A percentile compares a stretch with the other conserved stretches of the same genome.
Evolutionary conservation across 2,888 invertebrate species (phyloP).

Genomic region (Notocelia uddmanniana): DNA sequence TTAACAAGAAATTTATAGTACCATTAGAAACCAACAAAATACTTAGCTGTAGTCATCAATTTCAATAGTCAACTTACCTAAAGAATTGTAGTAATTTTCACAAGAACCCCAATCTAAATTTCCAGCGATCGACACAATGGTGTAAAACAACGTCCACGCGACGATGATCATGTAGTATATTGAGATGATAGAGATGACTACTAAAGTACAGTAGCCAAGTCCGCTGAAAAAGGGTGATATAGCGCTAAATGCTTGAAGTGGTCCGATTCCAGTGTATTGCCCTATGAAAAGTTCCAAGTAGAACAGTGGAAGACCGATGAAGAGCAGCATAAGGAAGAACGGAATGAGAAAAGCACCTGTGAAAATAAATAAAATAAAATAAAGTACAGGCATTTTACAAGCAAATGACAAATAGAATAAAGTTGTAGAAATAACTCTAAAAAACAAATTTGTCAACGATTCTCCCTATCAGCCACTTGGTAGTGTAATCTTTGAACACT

Average conservation of each 20-base stretch:
- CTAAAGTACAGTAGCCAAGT: constrained; percentile 88
- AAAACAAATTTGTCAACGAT: no score
- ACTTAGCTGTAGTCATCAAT: neutral
- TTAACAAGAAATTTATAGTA: no score
- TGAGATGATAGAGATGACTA: constrained; percentile 89
- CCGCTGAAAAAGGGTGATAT: constrained; percentile 88
- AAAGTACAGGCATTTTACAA: neutral
- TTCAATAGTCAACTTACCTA: constrained; percentile 77
- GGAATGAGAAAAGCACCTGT: constrained; percentile 91
- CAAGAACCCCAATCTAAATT: constrained; percentile 90
- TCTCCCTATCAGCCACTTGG: no score
- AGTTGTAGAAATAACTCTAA: neutral
- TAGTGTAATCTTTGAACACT: no score
- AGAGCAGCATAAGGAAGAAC: constrained; percentile 90
- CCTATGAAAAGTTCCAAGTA: constrained; percentile 92
- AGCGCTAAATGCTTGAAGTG: constrained; percentile 86
- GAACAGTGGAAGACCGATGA: constrained; percentile 92
- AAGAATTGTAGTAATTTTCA: constrained; percentile 86
- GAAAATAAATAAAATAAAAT: constrained; percentile 57
- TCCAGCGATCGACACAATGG: constrained; percentile 88
- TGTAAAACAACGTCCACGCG: constrained; percentile 91
- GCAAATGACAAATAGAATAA: neutral
- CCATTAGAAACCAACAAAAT: no score
- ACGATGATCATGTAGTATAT: constrained; percentile 94
- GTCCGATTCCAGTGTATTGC: constrained; percentile 92